Percentiles rank a stretch among this genome's conserved stretches.
phyloP scores from a whole-genome alignment of 2,113 vertebrate species.

The Lucifuga dentata region DNA sequence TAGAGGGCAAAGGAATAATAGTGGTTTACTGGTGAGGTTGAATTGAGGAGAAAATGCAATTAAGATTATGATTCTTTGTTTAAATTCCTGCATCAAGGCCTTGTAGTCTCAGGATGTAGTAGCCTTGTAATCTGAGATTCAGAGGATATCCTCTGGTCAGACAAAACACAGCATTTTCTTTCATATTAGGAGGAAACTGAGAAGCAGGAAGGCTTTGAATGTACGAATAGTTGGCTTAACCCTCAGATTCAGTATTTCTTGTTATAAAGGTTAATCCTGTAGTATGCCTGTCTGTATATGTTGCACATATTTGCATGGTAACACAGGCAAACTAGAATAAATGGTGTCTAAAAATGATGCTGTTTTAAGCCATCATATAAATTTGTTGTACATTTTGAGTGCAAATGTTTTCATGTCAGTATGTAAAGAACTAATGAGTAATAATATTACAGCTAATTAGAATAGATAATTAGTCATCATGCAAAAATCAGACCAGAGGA shows the following conservation, averaged over 20 bases:
- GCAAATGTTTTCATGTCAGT: no score
- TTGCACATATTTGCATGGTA: no score
- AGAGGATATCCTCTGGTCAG: conserved; percentile 67
- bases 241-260: not conserved
- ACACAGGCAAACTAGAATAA: no score
- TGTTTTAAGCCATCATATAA: no score
- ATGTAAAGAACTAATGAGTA: no score
- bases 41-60: not conserved
- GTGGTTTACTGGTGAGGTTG: not conserved
- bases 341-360: no score
- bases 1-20: not conserved
- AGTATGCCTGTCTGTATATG: no score
- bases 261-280: not conserved
- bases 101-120: conserved; percentile 47
- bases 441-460: conserved; percentile 1
- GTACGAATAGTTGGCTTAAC: conserved; percentile 19
- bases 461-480: not conserved
- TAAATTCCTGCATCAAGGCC: conserved; percentile 32
- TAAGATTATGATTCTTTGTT: conserved; percentile 1
- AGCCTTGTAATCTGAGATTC: conserved; percentile 31
- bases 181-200: conserved; percentile 33
- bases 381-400: no score
- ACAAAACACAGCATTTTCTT: conserved; percentile 32
- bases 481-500: not conserved
- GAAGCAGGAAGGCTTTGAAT: conserved; percentile 57